A percentile compares a stretch with the other conserved stretches of the same genome.
Evolutionary conservation across 2,888 invertebrate species (phyloP).

Genomic region (Oeneis ivallda): DNA sequence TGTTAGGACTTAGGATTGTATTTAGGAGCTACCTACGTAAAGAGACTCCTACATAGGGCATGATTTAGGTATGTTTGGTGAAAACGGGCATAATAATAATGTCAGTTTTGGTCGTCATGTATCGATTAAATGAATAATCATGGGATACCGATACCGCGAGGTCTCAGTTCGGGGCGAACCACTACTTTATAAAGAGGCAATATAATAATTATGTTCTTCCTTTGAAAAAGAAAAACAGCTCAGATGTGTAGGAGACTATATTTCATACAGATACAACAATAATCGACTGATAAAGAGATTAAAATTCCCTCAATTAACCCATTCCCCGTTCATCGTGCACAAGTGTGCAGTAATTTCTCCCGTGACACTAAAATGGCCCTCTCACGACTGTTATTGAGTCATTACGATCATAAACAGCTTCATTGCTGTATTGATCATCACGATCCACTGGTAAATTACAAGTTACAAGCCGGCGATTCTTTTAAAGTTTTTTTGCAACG

Average conservation of each 20-base stretch:
- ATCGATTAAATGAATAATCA: no score
- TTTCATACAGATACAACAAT: not conserved
- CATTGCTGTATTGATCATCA: constrained; percentile 13
- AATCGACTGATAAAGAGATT: not conserved
- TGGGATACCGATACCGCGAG: no score
- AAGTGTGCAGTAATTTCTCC: constrained; percentile 4
- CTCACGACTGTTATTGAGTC: constrained; percentile 18
- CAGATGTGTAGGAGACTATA: not conserved
- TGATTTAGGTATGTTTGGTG: no score
- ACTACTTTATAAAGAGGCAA: no score
- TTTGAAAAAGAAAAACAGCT: no score
- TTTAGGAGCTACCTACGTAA: no score
- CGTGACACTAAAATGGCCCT: constrained; percentile 3
- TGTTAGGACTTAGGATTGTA: no score
- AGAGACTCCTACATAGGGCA: no score
- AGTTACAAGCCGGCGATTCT: not conserved
- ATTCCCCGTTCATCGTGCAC: constrained; percentile 6
- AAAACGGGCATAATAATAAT: no score
- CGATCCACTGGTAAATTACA: constrained; percentile 5
- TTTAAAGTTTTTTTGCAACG: constrained; percentile 7
- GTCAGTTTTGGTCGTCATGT: no score
- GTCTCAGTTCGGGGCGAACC: no score
- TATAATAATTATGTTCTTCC: no score
- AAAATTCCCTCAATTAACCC: constrained; percentile 3
- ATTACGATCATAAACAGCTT: constrained; percentile 5